These are phyloP conservation scores for Enteromius anoplus DNA, from an alignment of 2,797 vertebrate genomes.

Conservation along the genomic window DNA sequence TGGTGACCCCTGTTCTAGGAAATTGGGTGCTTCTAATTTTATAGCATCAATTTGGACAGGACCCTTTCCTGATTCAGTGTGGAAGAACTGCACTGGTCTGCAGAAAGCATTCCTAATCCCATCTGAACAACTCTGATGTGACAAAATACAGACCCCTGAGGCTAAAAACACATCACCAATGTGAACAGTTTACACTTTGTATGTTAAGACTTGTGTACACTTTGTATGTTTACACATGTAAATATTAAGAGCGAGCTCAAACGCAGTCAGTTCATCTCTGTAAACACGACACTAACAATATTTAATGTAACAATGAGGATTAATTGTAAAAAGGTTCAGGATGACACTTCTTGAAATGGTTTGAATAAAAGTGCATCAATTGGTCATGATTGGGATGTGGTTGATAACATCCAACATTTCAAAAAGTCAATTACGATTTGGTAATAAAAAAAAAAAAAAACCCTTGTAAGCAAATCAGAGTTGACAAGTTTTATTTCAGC, in stretches of 20 bases:
- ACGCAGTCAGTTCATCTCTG: too few species aligned
- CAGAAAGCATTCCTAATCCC: background rate
- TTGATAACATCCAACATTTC: background rate
- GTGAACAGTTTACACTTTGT: too few species aligned
- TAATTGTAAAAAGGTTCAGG: background rate
- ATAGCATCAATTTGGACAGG: background rate
- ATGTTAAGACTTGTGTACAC: too few species aligned
- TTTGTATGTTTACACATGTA: too few species aligned
- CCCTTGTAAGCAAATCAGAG: background rate
- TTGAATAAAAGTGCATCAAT: background rate
- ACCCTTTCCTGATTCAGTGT: background rate
- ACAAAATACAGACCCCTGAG: too few species aligned
- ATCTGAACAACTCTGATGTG: background rate
- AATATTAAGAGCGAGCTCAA: too few species aligned
- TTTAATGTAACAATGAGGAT: too few species aligned
- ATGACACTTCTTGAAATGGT: background rate
- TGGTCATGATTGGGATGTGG: background rate
- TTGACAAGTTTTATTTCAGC: slow-evolving; percentile 11
- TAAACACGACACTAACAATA: too few species aligned
- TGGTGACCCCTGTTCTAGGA: too few species aligned
- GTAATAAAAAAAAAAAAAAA: background rate
- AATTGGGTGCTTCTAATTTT: background rate
- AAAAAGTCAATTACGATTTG: background rate
- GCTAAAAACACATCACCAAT: too few species aligned
- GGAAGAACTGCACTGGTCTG: background rate